Conservation (phyloP, 2,113 vertebrate species). For the Urocynchramus pylzowi region DNA sequence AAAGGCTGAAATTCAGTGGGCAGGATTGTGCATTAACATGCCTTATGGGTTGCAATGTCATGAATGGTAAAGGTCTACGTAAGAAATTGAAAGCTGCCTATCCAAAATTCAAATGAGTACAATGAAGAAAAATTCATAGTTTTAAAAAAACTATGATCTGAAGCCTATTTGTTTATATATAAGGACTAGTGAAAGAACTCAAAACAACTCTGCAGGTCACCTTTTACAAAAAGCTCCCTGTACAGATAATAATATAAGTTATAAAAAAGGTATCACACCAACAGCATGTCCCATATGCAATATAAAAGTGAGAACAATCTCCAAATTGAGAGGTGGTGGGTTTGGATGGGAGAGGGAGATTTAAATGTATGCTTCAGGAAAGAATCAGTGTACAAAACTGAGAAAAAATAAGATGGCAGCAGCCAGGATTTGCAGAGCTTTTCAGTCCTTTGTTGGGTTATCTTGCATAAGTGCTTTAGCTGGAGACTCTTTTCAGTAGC, state of each 20-base stretch:
- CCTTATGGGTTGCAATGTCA: background rate
- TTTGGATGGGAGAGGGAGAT: background rate
- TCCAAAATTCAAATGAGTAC: background rate
- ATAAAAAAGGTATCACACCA: background rate
- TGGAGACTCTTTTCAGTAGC: slow-evolving; percentile 50
- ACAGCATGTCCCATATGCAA: background rate
- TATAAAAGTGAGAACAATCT: background rate
- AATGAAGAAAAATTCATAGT: background rate
- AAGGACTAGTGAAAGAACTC: background rate
- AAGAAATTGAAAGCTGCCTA: background rate
- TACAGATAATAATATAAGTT: background rate
- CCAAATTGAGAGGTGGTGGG: background rate
- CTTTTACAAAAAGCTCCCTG: background rate
- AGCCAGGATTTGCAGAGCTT: slow-evolving; percentile 38
- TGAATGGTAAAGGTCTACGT: background rate
- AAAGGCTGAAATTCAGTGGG: background rate
- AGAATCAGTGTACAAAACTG: slow-evolving; percentile 23
- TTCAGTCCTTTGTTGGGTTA: slow-evolving; percentile 56
- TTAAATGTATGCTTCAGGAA: slow-evolving; percentile 9
- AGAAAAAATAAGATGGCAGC: slow-evolving; percentile 24
- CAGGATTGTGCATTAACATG: background rate
- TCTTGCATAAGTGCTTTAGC: slow-evolving; percentile 57
- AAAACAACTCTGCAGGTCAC: background rate
- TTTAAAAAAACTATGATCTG: background rate
- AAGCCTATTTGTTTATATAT: background rate